phyloP scores from a whole-genome alignment of 2,797 vertebrate genomes.

The Sebastes melanostomus region DNA sequence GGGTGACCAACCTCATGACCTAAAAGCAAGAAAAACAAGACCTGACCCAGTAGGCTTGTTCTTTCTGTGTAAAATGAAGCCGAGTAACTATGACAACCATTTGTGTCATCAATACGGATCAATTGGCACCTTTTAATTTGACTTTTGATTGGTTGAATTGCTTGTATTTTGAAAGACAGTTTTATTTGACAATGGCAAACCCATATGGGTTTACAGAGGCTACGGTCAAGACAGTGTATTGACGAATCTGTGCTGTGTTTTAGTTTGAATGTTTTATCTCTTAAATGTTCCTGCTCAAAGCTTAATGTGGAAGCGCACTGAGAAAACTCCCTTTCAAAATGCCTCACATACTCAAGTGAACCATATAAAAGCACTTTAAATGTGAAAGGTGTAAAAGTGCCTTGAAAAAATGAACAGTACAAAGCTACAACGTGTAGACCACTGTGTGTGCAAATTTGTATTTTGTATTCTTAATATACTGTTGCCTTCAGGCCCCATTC shows the following conservation, averaged over 20 bases:
- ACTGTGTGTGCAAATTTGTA: background rate
- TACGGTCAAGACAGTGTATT: background rate
- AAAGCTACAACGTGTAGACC: background rate
- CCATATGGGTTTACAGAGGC: background rate
- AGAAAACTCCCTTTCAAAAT: constrained; percentile 20
- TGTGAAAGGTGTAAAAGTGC: background rate
- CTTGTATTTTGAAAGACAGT: background rate
- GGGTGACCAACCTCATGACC: background rate
- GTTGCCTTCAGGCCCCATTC: background rate
- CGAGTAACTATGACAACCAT: background rate
- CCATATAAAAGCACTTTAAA: background rate
- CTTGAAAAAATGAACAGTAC: background rate
- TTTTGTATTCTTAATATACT: background rate
- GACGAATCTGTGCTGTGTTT: constrained; percentile 4
- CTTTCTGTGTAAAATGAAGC: background rate
- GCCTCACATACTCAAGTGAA: constrained; percentile 11
- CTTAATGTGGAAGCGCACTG: constrained; percentile 6
- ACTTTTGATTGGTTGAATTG: background rate
- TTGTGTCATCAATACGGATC: background rate
- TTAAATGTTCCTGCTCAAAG: background rate
- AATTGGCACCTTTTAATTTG: background rate
- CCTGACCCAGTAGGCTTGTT: background rate
- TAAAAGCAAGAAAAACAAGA: background rate
- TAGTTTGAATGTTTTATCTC: constrained; percentile 16
- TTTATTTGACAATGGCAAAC: background rate